Conservation (phyloP, 2,113 vertebrate species). For the Tringa solitaria region DNA sequence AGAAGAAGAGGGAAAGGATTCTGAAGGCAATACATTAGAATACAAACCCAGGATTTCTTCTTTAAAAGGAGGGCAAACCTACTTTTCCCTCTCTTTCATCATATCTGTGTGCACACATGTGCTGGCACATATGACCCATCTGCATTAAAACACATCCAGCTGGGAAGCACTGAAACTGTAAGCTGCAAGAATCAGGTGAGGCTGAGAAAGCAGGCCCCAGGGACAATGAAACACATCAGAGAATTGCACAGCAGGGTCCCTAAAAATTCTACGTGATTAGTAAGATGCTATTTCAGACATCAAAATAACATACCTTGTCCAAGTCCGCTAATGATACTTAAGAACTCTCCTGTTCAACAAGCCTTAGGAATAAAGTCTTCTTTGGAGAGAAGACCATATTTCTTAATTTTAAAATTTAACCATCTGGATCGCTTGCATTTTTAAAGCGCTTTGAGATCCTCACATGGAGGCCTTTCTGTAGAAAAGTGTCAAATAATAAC, state of each 20-base stretch:
- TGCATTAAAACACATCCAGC: neutral
- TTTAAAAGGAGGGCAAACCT: neutral
- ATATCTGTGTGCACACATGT: neutral
- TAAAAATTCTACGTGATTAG: neutral
- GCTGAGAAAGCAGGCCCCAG: neutral
- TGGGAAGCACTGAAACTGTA: neutral
- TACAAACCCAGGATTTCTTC: neutral
- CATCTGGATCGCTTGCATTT: neutral
- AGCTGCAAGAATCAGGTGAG: neutral
- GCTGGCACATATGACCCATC: neutral
- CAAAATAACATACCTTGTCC: neutral
- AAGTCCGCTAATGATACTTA: neutral
- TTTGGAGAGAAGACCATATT: neutral
- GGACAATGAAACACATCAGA: neutral
- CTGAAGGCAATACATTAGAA: neutral
- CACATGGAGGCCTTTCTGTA: neutral
- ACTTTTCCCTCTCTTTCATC: neutral
- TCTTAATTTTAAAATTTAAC: neutral
- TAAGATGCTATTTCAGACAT: neutral
- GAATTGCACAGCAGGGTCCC: neutral
- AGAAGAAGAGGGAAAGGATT: slow-evolving; percentile 43
- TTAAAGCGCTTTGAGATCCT: neutral
- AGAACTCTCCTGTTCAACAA: neutral
- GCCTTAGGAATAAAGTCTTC: neutral
- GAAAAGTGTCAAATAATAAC: neutral